Percentiles rank a stretch among this genome's conserved stretches.
Evolutionary conservation across 1,140 invertebrate genomes (phyloP).

Genomic region (Tetramorium simillimum): DNA sequence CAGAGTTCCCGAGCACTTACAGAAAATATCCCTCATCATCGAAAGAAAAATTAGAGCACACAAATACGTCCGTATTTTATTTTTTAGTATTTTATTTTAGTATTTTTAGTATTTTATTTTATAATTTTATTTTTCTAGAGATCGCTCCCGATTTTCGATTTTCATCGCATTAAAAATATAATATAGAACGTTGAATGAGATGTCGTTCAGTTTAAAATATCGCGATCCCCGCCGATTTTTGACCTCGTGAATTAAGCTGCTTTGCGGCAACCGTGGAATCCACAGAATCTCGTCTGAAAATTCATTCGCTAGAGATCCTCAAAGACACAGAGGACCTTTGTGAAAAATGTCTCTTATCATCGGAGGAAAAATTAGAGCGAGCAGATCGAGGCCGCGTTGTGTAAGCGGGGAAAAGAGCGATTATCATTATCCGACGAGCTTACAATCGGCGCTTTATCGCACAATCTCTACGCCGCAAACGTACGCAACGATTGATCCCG

Average conservation of each 20-base stretch:
- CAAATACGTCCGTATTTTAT: background rate
- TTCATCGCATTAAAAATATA: background rate
- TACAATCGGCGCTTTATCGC: slow-evolving; percentile 33
- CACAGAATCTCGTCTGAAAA: background rate
- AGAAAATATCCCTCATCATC: no score
- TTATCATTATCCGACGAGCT: slow-evolving; percentile 29
- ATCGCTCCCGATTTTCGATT: background rate
- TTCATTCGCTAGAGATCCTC: background rate
- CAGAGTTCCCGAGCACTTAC: no score
- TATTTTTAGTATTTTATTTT: no score
- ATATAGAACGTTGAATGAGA: background rate
- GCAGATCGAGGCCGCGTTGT: slow-evolving; percentile 4
- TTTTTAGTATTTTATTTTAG: no score
- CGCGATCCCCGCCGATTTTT: background rate
- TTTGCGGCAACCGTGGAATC: background rate
- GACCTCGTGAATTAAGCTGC: background rate
- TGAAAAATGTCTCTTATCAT: background rate
- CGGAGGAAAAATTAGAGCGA: background rate
- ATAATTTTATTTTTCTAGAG: background rate
- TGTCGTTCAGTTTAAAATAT: background rate
- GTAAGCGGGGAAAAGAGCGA: slow-evolving; percentile 14
- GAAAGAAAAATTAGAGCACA: no score
- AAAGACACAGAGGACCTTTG: no score
- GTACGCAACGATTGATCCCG: background rate
- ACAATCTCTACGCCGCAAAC: slow-evolving; percentile 3